Conservation (phyloP, 2,113 vertebrate species). For the Gnathonemus echidnorhynchus region DNA sequence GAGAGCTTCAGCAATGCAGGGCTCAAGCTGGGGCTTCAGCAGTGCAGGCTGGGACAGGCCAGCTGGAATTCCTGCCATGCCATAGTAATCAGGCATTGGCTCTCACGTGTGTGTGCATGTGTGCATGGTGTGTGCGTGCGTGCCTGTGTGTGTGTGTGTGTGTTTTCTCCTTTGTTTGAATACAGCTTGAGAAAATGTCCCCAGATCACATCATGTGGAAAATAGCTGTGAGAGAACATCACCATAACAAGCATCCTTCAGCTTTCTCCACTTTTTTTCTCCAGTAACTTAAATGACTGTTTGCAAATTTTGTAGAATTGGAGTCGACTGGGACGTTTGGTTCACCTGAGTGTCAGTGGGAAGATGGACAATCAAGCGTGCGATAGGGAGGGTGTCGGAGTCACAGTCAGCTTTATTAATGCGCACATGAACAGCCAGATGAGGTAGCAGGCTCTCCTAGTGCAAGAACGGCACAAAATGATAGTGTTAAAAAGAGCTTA, state of each 20-base stretch:
- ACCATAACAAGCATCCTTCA: neutral
- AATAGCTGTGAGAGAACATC: neutral
- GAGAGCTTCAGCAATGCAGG: conserved; percentile 18
- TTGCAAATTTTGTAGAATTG: neutral
- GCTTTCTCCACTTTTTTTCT: neutral
- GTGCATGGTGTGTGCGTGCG: neutral
- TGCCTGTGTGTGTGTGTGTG: neutral
- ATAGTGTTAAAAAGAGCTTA: neutral
- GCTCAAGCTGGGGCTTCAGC: conserved; percentile 25
- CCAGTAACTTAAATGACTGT: neutral
- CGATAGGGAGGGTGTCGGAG: neutral
- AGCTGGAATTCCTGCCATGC: conserved; percentile 63
- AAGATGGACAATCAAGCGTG: neutral
- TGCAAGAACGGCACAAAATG: neutral
- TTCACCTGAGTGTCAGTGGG: neutral
- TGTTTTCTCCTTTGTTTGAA: neutral
- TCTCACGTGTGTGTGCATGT: conserved; percentile 30
- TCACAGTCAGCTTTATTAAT: neutral
- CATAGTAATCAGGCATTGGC: conserved; percentile 63
- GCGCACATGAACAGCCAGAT: neutral
- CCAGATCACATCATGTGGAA: neutral
- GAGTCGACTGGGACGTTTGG: neutral
- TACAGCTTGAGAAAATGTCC: neutral
- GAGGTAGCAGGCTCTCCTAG: neutral
- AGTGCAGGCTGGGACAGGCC: conserved; percentile 58